Evolutionary conservation across 2,797 vertebrate genomes (phyloP).

Genomic region (Leptodactylus fallax): DNA sequence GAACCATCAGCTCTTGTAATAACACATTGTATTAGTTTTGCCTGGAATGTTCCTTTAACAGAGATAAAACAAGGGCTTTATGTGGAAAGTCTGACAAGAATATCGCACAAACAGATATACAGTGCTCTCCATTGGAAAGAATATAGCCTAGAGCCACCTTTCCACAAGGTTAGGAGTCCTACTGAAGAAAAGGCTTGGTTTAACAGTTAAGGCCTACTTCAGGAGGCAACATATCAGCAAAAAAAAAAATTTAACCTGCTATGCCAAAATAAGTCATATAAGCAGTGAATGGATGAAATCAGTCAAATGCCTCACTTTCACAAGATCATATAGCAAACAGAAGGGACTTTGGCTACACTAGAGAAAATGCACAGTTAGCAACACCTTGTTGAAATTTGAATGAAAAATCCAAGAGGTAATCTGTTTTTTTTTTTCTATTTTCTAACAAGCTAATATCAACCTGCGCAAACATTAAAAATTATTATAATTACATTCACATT

Average conservation of each 20-base stretch:
- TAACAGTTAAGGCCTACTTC: conserved; percentile 16
- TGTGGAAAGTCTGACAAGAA: not conserved
- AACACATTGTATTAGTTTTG: not conserved
- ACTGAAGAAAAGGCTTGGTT: conserved; percentile 18
- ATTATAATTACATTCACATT: conserved; percentile 62
- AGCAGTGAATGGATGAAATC: conserved; percentile 5
- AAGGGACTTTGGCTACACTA: not conserved
- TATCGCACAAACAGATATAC: not conserved
- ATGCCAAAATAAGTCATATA: not conserved
- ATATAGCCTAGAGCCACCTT: not conserved
- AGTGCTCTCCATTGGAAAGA: not conserved
- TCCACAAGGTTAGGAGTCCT: not conserved
- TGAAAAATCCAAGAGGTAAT: conserved; percentile 63
- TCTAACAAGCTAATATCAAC: conserved; percentile 59
- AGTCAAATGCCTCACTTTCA: conserved; percentile 10
- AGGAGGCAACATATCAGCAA: not conserved
- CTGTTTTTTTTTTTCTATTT: conserved; percentile 47
- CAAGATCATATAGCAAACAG: conserved; percentile 5
- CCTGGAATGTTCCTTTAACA: not conserved
- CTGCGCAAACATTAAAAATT: conserved; percentile 53
- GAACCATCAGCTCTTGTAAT: not conserved
- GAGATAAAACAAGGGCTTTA: not conserved
- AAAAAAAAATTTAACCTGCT: not conserved
- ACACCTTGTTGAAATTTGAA: conserved; percentile 35
- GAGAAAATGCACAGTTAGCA: conserved; percentile 43